These are phyloP conservation scores for Talpa occidentalis DNA, from an alignment of 2,113 vertebrate species.

Conservation along the genomic window DNA sequence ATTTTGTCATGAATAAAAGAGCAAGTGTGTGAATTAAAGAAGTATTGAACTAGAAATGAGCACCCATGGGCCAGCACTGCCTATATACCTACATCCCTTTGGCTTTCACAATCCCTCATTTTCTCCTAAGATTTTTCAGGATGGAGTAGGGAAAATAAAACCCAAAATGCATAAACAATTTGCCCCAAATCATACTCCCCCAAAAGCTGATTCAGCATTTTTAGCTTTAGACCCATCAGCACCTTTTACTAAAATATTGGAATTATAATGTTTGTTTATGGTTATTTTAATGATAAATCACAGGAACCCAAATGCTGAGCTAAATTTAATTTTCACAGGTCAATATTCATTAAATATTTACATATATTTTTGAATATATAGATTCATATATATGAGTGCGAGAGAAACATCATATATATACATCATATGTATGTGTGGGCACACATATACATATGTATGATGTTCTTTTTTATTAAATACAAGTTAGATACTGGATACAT, in stretches of 20 bases:
- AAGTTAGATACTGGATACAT: neutral
- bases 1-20: constrained; percentile 25
- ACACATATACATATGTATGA: neutral
- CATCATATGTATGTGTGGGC: too few relatives aligned
- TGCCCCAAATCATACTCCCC: neutral
- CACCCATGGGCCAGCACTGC: neutral
- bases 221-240: neutral
- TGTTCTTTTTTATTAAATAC: neutral
- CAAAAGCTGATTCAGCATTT: neutral
- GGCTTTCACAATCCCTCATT: neutral
- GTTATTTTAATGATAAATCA: neutral
- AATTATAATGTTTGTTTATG: neutral
- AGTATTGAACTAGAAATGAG: neutral
- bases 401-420: too few relatives aligned
- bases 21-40: neutral
- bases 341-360: neutral
- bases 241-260: constrained; percentile 5
- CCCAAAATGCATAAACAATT: neutral
- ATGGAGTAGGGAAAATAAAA: neutral
- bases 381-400: too few relatives aligned
- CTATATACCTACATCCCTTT: neutral
- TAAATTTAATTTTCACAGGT: neutral
- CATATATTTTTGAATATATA: too few relatives aligned
- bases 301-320: neutral
- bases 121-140: neutral